Evolutionary conservation across 2,888 invertebrate genomes (phyloP), one percentile per base, ranked within the genome.

Genomic region (Prenolepis imparis): DNA sequence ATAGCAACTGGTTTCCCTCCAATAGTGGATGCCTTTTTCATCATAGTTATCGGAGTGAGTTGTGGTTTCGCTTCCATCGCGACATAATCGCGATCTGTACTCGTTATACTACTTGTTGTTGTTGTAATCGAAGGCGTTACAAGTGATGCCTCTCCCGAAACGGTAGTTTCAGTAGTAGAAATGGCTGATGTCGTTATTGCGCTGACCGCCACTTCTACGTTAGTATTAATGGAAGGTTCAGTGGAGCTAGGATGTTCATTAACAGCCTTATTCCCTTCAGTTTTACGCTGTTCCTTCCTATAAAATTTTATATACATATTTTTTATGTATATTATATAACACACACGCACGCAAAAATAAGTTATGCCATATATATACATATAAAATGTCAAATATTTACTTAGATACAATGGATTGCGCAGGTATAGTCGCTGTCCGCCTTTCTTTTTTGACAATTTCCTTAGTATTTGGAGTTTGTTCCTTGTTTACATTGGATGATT

Each of bases 381-480:
- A 12, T 12, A 55, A 28, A 28, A 11, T 24, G 12, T 28, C 8
- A 32, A 3, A 55, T 70, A 67, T 15, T 86, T 87, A 92, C 93
- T 93, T 92, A 2, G 93, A 91, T 52, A 90, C 90, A 52, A 88
- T 88, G 41, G 91, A 91, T 41, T 91, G 93, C 4, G 92, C 86
- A 52, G 91, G 86, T 3, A 90, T 72, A 48, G 88, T 68, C 39
- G 75, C 87, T 83, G 90, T 94, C 87, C 91, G 94, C 84, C 90
- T 94, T 85, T 92, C 95, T 92, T 91, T 94, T 87, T 88, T 93
- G 86, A 88, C 95, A 85, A 92, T 55, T 92, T 95, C 87, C 87
- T 91, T 63, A 90, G 90, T 74, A 89, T 91, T 92, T 93, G 95
- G 93, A 93, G 96, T 95, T 32, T 94, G 93, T 87, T 95, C 95